phyloP scores from a whole-genome alignment of 2,797 vertebrate genomes.

The Gouania willdenowi region DNA sequence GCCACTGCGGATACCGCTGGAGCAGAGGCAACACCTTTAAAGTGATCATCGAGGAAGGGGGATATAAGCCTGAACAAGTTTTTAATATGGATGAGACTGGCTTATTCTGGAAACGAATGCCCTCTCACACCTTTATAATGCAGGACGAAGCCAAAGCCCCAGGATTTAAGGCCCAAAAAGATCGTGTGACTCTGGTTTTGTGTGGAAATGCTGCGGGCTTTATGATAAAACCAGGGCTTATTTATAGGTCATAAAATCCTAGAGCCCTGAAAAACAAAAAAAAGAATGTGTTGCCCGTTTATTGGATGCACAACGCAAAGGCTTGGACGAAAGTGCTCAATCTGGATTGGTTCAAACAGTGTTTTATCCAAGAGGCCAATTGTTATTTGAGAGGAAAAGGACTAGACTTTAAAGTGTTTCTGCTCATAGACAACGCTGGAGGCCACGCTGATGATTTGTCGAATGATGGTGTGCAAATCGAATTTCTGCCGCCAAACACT shows the following conservation, averaged over 20 bases:
- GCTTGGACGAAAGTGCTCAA: conserved; percentile 10
- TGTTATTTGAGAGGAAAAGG: conserved; percentile 7
- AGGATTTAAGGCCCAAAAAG: conserved; percentile 12
- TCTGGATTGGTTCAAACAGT: background rate
- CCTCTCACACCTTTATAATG: conserved; percentile 1
- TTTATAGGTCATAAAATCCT: conserved; percentile 12
- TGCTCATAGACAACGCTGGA: conserved; percentile 5
- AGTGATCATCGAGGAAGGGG: conserved; percentile 5
- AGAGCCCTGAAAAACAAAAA: conserved; percentile 20
- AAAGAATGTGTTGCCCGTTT: conserved; percentile 4
- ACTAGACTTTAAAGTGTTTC: conserved; percentile 12
- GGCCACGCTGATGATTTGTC: conserved; percentile 8
- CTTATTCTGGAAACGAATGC: conserved; percentile 24
- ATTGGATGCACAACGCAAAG: conserved; percentile 20
- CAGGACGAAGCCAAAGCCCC: conserved; percentile 10
- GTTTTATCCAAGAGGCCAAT: conserved; percentile 17
- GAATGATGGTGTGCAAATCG: conserved; percentile 3
- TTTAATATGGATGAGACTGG: conserved; percentile 21
- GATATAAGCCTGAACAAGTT: conserved; percentile 15
- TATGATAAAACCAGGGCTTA: conserved; percentile 16
- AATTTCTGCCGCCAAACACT: background rate
- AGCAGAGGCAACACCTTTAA: conserved; percentile 3
- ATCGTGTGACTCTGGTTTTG: conserved; percentile 14
- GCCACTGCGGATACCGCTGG: background rate
- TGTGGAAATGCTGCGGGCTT: conserved; percentile 19